A percentile compares a stretch with the other conserved stretches of the same genome.
Evolutionary conservation across 1,140 invertebrate genomes (phyloP).

Genomic region (Diabrotica undecimpunctata): DNA sequence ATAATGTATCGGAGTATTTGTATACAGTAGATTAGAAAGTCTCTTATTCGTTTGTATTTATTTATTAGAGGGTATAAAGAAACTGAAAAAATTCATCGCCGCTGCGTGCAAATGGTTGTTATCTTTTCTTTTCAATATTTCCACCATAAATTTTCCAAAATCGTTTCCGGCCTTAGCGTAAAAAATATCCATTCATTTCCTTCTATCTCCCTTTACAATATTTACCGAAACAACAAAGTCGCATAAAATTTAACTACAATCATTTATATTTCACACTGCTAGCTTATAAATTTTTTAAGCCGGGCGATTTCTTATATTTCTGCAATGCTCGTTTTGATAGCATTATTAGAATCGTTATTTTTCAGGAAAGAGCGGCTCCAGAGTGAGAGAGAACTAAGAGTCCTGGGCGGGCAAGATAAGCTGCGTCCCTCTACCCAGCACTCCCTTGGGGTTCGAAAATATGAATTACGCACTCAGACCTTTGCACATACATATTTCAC

Average conservation of each 20-base stretch:
- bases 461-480: conserved; percentile 18
- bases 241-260: conserved; percentile 3
- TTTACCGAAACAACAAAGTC: not conserved
- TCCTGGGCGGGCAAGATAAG: conserved; percentile 29
- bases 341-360: conserved; percentile 34
- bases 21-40: too few species aligned
- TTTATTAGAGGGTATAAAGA: too few species aligned
- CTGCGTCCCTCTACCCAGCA: conserved; percentile 14
- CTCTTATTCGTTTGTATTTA: too few species aligned
- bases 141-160: too few species aligned
- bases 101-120: not conserved
- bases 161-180: too few species aligned
- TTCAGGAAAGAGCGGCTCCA: conserved; percentile 24
- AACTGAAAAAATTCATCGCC: not conserved
- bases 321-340: conserved; percentile 26
- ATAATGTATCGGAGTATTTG: too few species aligned
- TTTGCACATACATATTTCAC: conserved; percentile 20
- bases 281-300: conserved; percentile 24
- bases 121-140: too few species aligned
- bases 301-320: conserved; percentile 11
- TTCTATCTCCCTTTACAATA: too few species aligned
- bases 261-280: conserved; percentile 29
- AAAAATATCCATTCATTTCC: too few species aligned
- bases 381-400: conserved; percentile 11
- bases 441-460: conserved; percentile 14